Base-by-base conservation (phyloP, 2,113 vertebrate species). In the Proteles cristata region DNA sequence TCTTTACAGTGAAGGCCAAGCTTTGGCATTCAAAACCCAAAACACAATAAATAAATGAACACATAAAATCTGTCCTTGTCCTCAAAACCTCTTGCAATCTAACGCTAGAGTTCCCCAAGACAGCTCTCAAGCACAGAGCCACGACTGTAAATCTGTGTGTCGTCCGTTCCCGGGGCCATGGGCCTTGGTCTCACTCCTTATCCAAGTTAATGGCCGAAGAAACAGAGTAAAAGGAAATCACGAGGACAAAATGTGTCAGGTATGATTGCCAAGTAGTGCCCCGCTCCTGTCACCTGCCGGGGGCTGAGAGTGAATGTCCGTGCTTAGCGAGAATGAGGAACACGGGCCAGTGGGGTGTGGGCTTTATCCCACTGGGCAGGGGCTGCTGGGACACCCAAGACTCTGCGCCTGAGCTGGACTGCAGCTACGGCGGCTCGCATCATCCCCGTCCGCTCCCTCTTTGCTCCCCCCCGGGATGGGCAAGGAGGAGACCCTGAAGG, bases 331-430 rank as follows among this genome's bases (percentile, higher is more conserved):
- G 28, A 58, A n/a, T 14, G 61, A 79, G 21, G 35, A 68, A 12
- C 0, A 0, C 8, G 21, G 61, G 55, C 31, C 48, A 0, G 26
- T 31, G 39, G 15, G 55, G 33, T 4, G 12, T 9, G 48, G 19
- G 14, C n/a, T 83, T 82, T n/a, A 7, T 53, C 65, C 55, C 65
- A 4, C 33, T 7, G 25, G 39, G 19, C 65, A n/a, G 39, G 26
- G 39, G 26, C 28, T n/a, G 50, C 11, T 0, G 5, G n/a, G 28
- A 55, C 45, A n/a, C 43, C 12, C 0, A 3, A 14, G 9, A 7
- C 43, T 21, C 19, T 43, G 43, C 43, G 68, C 43, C 68, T 6
- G 55, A 83, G 55, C 33, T 0, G 0, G 4, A 19, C 10, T 2
- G 15, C 12, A 82, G 19, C 55, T 53, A 6, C 25, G 63, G 1